These are phyloP conservation scores for Pardalotus punctatus DNA, from an alignment of 2,113 vertebrate species.

Conservation along the genomic window DNA sequence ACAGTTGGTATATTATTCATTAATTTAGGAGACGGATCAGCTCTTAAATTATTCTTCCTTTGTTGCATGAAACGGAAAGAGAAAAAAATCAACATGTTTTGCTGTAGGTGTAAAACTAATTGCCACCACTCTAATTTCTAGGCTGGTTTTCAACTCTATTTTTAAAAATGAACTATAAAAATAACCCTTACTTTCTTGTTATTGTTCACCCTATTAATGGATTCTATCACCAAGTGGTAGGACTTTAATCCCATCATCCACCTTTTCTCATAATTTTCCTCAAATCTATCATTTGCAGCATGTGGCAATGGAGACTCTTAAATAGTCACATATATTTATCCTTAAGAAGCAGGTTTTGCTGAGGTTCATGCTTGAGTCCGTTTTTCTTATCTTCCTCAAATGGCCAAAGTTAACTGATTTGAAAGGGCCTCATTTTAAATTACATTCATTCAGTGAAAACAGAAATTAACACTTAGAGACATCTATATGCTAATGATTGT, in stretches of 20 bases:
- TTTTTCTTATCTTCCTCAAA: conserved; percentile 78
- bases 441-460: conserved; percentile 81
- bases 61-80: not conserved
- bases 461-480: conserved; percentile 84
- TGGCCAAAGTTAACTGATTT: conserved; percentile 79
- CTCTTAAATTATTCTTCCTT: not conserved
- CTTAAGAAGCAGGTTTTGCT: conserved; percentile 69
- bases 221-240: not conserved
- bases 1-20: not conserved
- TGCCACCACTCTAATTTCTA: not conserved
- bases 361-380: conserved; percentile 65
- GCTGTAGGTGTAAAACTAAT: conserved; percentile 43
- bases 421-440: conserved; percentile 80
- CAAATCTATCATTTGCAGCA: conserved; percentile 67
- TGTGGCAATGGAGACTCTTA: conserved; percentile 18
- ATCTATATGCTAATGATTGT: conserved; percentile 83
- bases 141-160: not conserved
- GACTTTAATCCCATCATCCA: conserved; percentile 8
- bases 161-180: conserved; percentile 1
- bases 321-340: conserved; percentile 63
- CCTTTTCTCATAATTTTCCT: conserved; percentile 3
- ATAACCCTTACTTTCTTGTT: conserved; percentile 13
- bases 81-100: not conserved
- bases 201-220: conserved; percentile 43
- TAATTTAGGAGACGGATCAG: not conserved